phyloP scores from a whole-genome alignment of 2,797 vertebrate species.

The Acanthis flammea region DNA sequence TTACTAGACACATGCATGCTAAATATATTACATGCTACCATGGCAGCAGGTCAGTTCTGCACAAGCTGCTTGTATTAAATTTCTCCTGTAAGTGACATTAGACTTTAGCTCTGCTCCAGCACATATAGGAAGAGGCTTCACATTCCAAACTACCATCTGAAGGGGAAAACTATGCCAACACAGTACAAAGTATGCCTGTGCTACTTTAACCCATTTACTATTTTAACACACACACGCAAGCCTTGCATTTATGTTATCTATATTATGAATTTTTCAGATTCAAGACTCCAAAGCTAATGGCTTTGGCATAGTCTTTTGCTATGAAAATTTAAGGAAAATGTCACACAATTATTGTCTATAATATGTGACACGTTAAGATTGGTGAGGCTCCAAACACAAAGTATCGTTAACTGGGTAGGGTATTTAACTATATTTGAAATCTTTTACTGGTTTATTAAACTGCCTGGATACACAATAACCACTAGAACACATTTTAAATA shows the following conservation, averaged over 20 bases:
- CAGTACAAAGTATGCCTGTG: background rate
- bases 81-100: conserved; percentile 32
- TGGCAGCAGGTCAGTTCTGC: conserved; percentile 31
- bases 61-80: conserved; percentile 50
- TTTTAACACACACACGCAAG: conserved; percentile 14
- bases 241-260: background rate
- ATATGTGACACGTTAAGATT: background rate
- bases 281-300: background rate
- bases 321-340: background rate
- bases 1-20: conserved; percentile 17
- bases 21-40: conserved; percentile 35
- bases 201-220: conserved; percentile 53
- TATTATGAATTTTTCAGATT: background rate
- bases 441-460: background rate
- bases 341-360: background rate
- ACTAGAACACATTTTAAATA: background rate
- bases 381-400: background rate
- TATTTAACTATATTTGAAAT: background rate
- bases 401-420: background rate
- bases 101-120: conserved; percentile 22
- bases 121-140: conserved; percentile 29
- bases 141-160: conserved; percentile 38
- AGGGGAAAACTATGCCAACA: conserved; percentile 15
- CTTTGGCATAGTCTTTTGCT: background rate
- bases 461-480: background rate